A percentile compares a stretch with the other conserved stretches of the same genome.
These are phyloP conservation scores for Colletes gigas DNA, from an alignment of 1,140 invertebrate species.

Conservation along the genomic window DNA sequence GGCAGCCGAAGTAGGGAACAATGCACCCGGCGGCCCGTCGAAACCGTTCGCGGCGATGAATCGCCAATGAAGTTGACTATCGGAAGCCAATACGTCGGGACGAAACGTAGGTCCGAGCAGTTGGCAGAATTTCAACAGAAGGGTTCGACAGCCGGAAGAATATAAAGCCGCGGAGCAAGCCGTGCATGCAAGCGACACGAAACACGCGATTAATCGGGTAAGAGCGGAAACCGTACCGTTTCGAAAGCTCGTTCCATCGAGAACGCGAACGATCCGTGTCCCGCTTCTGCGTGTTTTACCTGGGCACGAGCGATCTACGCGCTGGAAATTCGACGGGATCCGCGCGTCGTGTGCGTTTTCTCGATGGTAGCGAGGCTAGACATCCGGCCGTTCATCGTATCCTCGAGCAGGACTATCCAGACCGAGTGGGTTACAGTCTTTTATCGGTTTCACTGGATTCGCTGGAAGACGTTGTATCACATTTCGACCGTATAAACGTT, in stretches of 20 bases:
- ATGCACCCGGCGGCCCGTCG: constrained; percentile 2
- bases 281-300: constrained; percentile 11
- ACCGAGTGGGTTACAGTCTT: neutral
- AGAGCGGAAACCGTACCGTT: neutral
- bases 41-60: constrained; percentile 22
- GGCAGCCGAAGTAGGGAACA: neutral
- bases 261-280: neutral
- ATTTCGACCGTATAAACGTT: neutral
- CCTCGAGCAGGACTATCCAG: neutral
- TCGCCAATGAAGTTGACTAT: constrained; percentile 46
- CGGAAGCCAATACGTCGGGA: constrained; percentile 49
- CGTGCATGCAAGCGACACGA: neutral
- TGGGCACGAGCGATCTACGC: constrained; percentile 20
- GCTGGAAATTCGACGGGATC: constrained; percentile 22
- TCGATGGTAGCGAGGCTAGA: neutral
- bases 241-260: neutral
- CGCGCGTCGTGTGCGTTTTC: constrained; percentile 12
- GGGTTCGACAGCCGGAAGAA: neutral
- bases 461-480: no score
- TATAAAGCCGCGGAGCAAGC: neutral
- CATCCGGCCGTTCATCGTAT: constrained; percentile 39
- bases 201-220: neutral
- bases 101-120: constrained; percentile 1
- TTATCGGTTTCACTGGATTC: no score
- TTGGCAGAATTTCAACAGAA: constrained; percentile 12